phyloP scores from a whole-genome alignment of 2,888 invertebrate genomes.

The Sesia bembeciformis region DNA sequence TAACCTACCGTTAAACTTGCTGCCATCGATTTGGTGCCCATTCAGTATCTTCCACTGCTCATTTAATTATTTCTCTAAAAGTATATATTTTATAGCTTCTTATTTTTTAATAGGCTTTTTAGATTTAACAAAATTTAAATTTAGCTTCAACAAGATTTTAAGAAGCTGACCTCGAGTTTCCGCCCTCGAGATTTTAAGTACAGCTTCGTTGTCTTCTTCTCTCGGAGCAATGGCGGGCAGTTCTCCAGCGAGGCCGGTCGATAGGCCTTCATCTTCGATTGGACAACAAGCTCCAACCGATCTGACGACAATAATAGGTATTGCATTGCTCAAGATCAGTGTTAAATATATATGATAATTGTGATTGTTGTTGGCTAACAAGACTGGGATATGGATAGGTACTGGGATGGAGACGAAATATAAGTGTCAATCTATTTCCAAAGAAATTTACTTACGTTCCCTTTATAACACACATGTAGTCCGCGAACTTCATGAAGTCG shows the following conservation, averaged over 20 bases:
- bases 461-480: constrained; percentile 82
- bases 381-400: no score
- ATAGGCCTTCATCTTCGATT: constrained; percentile 48
- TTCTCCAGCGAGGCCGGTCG: constrained; percentile 65
- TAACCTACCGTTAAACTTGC: no score
- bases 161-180: constrained; percentile 46
- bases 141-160: no score
- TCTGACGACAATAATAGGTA: constrained; percentile 9
- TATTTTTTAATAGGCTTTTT: no score
- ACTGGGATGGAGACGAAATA: neutral
- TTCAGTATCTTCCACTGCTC: no score
- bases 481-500: constrained; percentile 75
- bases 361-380: no score
- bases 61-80: no score
- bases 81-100: no score
- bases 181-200: constrained; percentile 45
- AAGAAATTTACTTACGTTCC: constrained; percentile 61
- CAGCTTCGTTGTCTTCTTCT: constrained; percentile 57
- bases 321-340: neutral
- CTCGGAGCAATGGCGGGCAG: constrained; percentile 59
- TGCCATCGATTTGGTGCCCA: no score
- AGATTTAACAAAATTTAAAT: no score
- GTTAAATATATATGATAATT: neutral
- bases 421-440: neutral
- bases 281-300: constrained; percentile 85